These are phyloP conservation scores for Hemitrygon akajei DNA, from an alignment of 2,797 vertebrate genomes.

Conservation along the genomic window DNA sequence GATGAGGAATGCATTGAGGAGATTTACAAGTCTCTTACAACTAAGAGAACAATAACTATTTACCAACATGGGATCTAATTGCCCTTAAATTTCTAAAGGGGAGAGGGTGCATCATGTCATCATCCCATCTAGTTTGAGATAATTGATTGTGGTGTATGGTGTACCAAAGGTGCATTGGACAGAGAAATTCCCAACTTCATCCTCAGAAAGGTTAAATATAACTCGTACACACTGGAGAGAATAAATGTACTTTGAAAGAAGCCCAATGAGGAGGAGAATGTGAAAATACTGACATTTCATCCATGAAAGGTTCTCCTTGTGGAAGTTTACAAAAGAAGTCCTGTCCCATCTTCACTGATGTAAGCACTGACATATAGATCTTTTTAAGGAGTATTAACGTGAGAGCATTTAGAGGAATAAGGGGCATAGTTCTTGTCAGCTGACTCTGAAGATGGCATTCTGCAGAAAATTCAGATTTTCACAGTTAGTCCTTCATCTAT, in stretches of 20 bases:
- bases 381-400: not conserved
- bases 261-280: not conserved
- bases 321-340: constrained; percentile 2
- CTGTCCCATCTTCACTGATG: constrained; percentile 13
- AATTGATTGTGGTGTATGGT: not conserved
- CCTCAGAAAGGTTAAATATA: not conserved
- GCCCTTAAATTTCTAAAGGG: not conserved
- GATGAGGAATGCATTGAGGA: not conserved
- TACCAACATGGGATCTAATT: not conserved
- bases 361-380: not conserved
- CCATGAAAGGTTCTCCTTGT: not conserved
- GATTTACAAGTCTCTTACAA: not conserved
- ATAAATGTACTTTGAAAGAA: not conserved
- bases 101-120: too few relatives aligned
- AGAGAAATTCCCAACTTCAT: not conserved
- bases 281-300: not conserved
- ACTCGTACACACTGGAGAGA: not conserved
- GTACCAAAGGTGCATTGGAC: not conserved
- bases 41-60: not conserved
- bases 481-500: constrained; percentile 9
- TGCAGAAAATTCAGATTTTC: constrained; percentile 27
- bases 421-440: not conserved
- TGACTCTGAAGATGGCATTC: not conserved
- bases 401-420: not conserved
- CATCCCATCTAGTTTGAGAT: not conserved